A percentile compares a stretch with the other conserved stretches of the same genome.
Evolutionary conservation across 2,888 invertebrate genomes (phyloP).

Genomic region (Sinodicranocentrus sp.): DNA sequence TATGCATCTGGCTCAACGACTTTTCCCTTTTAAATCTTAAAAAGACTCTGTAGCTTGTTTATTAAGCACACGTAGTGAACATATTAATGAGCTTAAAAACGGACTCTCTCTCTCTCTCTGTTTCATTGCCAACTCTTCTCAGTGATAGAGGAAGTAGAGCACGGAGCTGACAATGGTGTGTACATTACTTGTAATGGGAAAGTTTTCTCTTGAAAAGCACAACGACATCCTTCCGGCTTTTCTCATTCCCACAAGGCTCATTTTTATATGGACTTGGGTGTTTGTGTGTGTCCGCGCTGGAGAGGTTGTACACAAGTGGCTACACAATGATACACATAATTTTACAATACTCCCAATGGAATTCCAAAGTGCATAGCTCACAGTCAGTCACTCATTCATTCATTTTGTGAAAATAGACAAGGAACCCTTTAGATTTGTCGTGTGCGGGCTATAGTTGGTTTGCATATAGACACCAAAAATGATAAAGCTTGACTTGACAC

Average conservation of each 20-base stretch:
- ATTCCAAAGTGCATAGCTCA: slow-evolving; percentile 36
- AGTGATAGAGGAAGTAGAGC: neutral
- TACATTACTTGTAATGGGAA: slow-evolving; percentile 8
- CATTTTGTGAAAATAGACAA: slow-evolving; percentile 10
- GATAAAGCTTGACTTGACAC: no score
- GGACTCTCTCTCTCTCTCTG: slow-evolving; percentile 24
- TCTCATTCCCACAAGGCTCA: slow-evolving; percentile 41
- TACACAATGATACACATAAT: slow-evolving; percentile 41
- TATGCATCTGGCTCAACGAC: slow-evolving; percentile 1
- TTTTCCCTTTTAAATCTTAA: slow-evolving; percentile 12
- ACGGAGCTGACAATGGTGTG: neutral
- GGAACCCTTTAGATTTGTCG: no score
- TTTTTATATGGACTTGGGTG: slow-evolving; percentile 26
- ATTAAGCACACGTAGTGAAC: slow-evolving; percentile 37
- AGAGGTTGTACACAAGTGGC: slow-evolving; percentile 32
- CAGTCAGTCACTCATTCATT: slow-evolving; percentile 33
- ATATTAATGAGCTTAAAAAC: slow-evolving; percentile 62
- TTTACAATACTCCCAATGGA: slow-evolving; percentile 60
- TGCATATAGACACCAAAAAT: slow-evolving; percentile 24
- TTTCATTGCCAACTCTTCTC: slow-evolving; percentile 30
- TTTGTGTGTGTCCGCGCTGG: neutral
- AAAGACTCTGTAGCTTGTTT: neutral
- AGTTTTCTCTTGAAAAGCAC: slow-evolving; percentile 36
- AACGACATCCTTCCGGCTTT: slow-evolving; percentile 62
- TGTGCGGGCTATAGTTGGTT: neutral